These are phyloP conservation scores for Anadara kagoshimensis DNA, from an alignment of 1,140 invertebrate genomes.

Conservation along the genomic window DNA sequence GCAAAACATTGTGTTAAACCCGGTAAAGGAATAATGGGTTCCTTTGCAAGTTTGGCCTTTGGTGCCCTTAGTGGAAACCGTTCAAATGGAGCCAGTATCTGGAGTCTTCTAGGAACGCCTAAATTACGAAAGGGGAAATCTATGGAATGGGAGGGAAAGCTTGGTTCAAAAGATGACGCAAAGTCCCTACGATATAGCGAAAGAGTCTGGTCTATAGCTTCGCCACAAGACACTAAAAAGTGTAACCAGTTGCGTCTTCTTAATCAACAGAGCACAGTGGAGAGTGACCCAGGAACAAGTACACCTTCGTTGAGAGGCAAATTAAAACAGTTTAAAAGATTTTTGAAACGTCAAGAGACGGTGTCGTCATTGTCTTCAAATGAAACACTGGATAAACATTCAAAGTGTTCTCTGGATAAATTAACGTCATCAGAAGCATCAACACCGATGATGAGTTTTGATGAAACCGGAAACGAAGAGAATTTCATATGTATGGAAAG, in stretches of 20 bases:
- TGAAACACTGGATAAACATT: conserved; percentile 37
- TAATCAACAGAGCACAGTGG: conserved; percentile 26
- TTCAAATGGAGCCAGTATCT: conserved; percentile 48
- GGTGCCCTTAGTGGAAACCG: conserved; percentile 45
- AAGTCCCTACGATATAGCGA: conserved; percentile 33
- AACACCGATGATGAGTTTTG: too few relatives aligned
- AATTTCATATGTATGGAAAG: too few relatives aligned
- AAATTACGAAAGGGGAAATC: conserved; percentile 53
- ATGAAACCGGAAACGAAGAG: too few relatives aligned
- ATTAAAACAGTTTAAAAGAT: conserved; percentile 36
- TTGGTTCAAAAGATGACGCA: conserved; percentile 32
- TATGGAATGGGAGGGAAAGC: conserved; percentile 40
- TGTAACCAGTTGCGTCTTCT: conserved; percentile 15
- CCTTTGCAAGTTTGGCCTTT: conserved; percentile 54
- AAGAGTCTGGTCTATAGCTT: conserved; percentile 18
- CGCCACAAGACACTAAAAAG: conserved; percentile 30
- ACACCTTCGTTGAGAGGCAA: conserved; percentile 12
- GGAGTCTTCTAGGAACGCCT: conserved; percentile 49
- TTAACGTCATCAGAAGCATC: too few relatives aligned
- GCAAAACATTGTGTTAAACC: conserved; percentile 32
- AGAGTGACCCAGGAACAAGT: conserved; percentile 34
- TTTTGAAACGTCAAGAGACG: conserved; percentile 35
- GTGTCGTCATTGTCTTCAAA: conserved; percentile 34
- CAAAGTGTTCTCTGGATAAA: neutral
- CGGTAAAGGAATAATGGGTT: conserved; percentile 51